Percentiles rank a stretch among this genome's conserved stretches.
phyloP scores from a whole-genome alignment of 2,797 vertebrate genomes.

The Mormyrops boulengeri region DNA sequence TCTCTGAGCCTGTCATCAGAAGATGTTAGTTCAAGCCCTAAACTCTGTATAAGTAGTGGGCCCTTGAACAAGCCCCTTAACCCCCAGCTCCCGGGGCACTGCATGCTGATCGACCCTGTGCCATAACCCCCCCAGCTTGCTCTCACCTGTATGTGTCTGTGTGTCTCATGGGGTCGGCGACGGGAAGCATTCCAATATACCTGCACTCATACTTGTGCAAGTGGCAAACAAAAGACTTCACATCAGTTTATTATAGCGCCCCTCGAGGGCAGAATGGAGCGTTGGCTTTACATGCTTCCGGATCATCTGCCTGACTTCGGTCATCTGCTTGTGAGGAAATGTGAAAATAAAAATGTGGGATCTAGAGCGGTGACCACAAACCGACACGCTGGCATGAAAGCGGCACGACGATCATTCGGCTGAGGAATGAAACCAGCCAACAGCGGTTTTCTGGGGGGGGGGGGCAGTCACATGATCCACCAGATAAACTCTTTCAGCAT shows the following conservation, averaged over 20 bases:
- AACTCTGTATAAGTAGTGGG: neutral
- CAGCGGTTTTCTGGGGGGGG: neutral
- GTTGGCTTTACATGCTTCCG: neutral
- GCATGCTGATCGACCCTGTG: neutral
- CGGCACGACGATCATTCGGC: neutral
- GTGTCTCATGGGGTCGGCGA: neutral
- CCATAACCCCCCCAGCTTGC: neutral
- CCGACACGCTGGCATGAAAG: neutral
- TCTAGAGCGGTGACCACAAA: slow-evolving; percentile 21
- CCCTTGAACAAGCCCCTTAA: neutral
- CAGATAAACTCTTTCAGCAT: neutral
- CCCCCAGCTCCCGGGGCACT: neutral
- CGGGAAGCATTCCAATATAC: neutral
- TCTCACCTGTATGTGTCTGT: neutral
- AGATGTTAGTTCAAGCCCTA: neutral
- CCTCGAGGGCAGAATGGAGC: neutral
- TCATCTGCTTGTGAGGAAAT: slow-evolving; percentile 30
- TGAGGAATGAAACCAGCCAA: neutral
- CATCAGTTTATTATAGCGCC: neutral
- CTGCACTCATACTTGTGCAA: neutral
- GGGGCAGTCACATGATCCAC: neutral
- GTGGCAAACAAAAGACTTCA: neutral
- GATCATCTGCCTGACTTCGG: neutral
- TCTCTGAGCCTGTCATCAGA: neutral
- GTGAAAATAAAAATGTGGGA: slow-evolving; percentile 20